Evolutionary conservation across 2,113 vertebrate genomes (phyloP), one percentile per base, ranked within the genome.

Genomic region (Pollimyrus isidori): DNA sequence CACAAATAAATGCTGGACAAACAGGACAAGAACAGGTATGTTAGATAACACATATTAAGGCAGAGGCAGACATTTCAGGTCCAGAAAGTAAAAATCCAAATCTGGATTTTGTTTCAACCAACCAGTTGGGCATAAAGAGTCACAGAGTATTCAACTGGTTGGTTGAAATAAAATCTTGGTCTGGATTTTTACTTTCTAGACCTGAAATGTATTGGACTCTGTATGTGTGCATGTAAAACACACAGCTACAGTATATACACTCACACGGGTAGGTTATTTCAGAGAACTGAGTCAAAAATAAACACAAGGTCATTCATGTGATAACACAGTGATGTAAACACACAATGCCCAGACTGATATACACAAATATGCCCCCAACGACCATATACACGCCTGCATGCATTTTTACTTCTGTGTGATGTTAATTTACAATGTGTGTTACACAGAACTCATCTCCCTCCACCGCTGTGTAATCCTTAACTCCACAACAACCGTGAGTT

Each of bases 1-100:
- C 95, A 90, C 94, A 94, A 93, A 95, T 94, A 52, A 88, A 65
- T 50, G 76, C 39, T 0, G 86, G 26, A 13, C 89, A 90, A 19
- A 89, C 90, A 56, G 53, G 85, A 26, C 87, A 83, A n/a, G 83
- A 89, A 50, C 91, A 92, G 90, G 92, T 92, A 39, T 84, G 89
- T 19, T 39, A 45, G 46, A 83, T 48, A 39, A 48, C 46, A 80
- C 17, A 26, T 87, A 6, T 4, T 21, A 45, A 19, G 48, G 19
- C 1, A 7, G 19, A 7, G 53, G 53, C 53, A 5, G 5, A 21
- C 53, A 56, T 56, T 21, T 56, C 53, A 56, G 53, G 53, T 21
- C 53, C 53, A 56, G 19, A 56, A 21, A 56, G 19, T 23, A 56
- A 56, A 21, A 56, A 21, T 56, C 53, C 53, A 56, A 6, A 56